Base-by-base conservation (phyloP, 2,797 vertebrate species). In the Enteromius anoplus region DNA sequence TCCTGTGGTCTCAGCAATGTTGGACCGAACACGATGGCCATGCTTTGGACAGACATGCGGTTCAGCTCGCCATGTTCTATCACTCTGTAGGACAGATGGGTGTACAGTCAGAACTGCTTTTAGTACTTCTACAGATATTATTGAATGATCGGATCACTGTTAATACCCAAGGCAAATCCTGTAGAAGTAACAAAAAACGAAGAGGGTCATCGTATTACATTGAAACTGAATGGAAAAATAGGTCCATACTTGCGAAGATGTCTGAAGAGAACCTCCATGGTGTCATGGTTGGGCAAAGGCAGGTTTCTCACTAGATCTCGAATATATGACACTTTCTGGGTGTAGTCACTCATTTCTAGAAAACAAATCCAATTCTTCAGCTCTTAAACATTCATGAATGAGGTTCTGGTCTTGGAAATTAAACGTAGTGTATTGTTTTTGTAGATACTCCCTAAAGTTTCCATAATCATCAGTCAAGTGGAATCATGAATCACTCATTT, bases 21-120 rank as follows among this genome's bases (percentile, higher is more conserved):
- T 70, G 98, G 98, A 2, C 97, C 97, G 0, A 98, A 98, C 78
- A 99, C 97, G 0, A 99, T 99, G 82, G 97, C 96, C 1, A 97
- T 3, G 23, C 96, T 97, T 91, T 98, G 97, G 42, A 95, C 91
- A 0, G 97, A 97, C 98, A 99, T 99, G 79, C 97, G 95, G 92
- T 98, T 99, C 58, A 92, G 90, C 14, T 97, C 96, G 0, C 89
- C 92, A 71, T 92, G 90, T 26, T 96, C 94, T 0, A 96, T 90
- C 62, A 97, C 97, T 86, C 97, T 99, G 92, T 17, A 51, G 88
- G 0, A 34, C 34, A 80, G 79, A 42, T 6, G 37, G 15, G 11
- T 34, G 29, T 7, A 64, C 11, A 5, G 32, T 64, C 26, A 42
- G 12, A 40, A 40, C 9, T 40, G 65, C 10, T 23, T 77, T 58